Evolutionary conservation across 2,113 vertebrate species (phyloP), one percentile per base, ranked within the genome.

Genomic region (Oxyura jamaicensis): DNA sequence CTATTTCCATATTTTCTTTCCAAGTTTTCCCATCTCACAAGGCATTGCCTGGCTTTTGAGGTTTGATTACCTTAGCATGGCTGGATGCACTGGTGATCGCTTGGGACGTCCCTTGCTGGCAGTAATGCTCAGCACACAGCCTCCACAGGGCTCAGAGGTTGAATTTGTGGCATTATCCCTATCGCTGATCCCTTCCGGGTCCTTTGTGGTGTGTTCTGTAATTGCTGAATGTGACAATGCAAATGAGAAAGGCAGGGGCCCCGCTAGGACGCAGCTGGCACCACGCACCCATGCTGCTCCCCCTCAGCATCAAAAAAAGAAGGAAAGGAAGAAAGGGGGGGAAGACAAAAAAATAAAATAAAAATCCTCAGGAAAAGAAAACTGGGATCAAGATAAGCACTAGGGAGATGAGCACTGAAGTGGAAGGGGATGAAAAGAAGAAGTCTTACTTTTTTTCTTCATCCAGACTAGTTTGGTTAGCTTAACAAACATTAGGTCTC

Each of bases 11-110:
- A 17, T 21, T 73, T 88, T 76, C 48, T 52, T 76, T 69, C 58
- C 20, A 15, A n/a, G 12, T 21, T 35, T 13, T 50, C 20, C 28
- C 2, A 7, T 48, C 55, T 41, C 65, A 72, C 11, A 18, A 63
- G 50, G 33, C 18, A 16, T 2, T 62, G 55, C 11, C 17, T 22
- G 2, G 0, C 9, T 50, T 41, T 33, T 50, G 63, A 72, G 50
- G 20, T 26, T 52, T 22, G 11, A 28, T 35, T 3, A 44, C 63
- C 21, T 39, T 44, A 28, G 50, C 2, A 10, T 1, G 8, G 36
- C 2, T 0, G 1, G 53, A 22, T 0, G 0, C 2, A 0, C 13
- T 0, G 1, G 35, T 3, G 25, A 36, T 33, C 8, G 0, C 67
- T 23, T 8, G 71, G 71, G 71, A 73, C 66, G 78, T 20, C 18